phyloP scores from a whole-genome alignment of 2,888 invertebrate species.

The Scaptomyza reducta region DNA sequence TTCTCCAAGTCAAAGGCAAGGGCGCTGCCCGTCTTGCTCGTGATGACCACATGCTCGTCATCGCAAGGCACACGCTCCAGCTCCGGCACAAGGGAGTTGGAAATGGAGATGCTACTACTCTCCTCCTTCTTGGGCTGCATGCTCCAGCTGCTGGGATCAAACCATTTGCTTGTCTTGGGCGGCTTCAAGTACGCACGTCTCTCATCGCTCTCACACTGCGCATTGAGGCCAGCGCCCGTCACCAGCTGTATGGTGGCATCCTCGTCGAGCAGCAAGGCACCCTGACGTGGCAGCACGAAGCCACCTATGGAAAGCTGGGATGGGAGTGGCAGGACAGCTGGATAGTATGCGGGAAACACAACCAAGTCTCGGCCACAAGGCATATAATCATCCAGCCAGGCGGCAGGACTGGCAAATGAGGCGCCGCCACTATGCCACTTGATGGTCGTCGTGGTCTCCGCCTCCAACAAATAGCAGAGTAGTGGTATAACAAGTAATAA shows the following conservation, averaged over 20 bases:
- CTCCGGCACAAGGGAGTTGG: conserved; percentile 63
- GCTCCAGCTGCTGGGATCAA: conserved; percentile 81
- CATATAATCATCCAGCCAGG: conserved; percentile 75
- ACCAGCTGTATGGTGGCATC: conserved; percentile 65
- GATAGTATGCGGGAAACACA: conserved; percentile 79
- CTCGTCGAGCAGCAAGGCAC: conserved; percentile 74
- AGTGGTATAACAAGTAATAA: conserved; percentile 9
- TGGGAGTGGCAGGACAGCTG: conserved; percentile 77
- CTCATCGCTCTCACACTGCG: conserved; percentile 66
- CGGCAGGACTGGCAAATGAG: conserved; percentile 64
- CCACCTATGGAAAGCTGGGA: conserved; percentile 65
- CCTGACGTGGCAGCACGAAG: conserved; percentile 74
- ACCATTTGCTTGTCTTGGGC: conserved; percentile 78
- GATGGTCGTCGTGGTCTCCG: conserved; percentile 47
- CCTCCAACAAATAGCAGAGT: conserved; percentile 39
- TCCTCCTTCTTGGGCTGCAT: conserved; percentile 19
- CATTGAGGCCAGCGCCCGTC: conserved; percentile 39
- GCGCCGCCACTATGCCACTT: conserved; percentile 74
- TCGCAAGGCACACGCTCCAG: conserved; percentile 82
- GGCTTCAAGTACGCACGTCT: conserved; percentile 66
- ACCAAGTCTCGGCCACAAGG: conserved; percentile 81
- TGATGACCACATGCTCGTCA: conserved; percentile 79
- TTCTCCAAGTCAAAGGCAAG: conserved; percentile 81
- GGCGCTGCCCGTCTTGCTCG: conserved; percentile 57
- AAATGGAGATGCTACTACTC: neutral